Percentiles rank a stretch among this genome's conserved stretches.
Conservation (phyloP, 2,113 vertebrate species). For the Nycticebus coucang region DNA sequence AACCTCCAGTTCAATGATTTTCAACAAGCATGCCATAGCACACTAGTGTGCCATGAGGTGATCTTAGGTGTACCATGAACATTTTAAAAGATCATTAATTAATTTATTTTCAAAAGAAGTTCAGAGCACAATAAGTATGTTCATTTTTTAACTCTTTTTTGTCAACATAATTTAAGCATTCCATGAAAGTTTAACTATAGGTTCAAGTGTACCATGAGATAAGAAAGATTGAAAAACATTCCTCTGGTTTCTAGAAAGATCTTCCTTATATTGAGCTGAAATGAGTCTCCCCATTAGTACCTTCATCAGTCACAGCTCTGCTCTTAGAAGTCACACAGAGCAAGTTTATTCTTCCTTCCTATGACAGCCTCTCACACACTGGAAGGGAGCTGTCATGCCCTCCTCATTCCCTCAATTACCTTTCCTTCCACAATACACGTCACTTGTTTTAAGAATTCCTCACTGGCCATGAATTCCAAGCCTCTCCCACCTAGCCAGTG, state of each 20-base stretch:
- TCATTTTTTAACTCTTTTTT: too few species aligned
- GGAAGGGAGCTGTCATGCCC: conserved; percentile 33
- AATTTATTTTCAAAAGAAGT: too few species aligned
- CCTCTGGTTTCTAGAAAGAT: not conserved
- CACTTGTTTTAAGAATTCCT: conserved; percentile 1
- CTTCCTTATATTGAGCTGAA: not conserved
- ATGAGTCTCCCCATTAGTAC: not conserved
- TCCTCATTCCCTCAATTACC: not conserved
- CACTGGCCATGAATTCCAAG: not conserved
- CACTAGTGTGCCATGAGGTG: too few species aligned
- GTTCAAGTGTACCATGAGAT: too few species aligned
- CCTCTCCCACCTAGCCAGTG: not conserved
- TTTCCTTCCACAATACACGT: not conserved
- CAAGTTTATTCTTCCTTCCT: not conserved
- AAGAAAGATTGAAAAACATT: too few species aligned
- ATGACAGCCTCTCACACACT: not conserved
- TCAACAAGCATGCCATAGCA: too few species aligned
- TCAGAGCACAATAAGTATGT: too few species aligned
- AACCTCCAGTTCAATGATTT: not conserved
- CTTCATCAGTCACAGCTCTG: conserved; percentile 21
- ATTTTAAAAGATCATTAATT: too few species aligned
- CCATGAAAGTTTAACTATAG: too few species aligned
- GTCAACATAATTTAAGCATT: too few species aligned
- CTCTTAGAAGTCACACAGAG: not conserved
- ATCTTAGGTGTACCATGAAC: too few species aligned